These are phyloP conservation scores for Manis crassicaudata DNA, from an alignment of 2,797 vertebrate genomes.

Conservation along the genomic window DNA sequence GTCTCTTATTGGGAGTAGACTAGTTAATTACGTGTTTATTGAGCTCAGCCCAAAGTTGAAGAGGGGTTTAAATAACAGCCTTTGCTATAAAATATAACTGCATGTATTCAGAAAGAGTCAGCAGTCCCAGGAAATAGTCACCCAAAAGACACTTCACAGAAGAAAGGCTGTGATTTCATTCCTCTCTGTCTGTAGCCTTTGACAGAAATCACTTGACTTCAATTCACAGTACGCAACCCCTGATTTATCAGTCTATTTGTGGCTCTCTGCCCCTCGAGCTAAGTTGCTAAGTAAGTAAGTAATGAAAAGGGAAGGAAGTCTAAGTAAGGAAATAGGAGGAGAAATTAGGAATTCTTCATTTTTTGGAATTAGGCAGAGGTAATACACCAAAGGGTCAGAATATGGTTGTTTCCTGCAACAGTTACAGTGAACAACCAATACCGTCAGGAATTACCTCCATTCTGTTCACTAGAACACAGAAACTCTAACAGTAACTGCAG, in stretches of 20 bases:
- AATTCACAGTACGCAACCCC: not conserved
- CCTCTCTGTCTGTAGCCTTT: not conserved
- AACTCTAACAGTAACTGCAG: not conserved
- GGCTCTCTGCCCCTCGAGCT: not conserved
- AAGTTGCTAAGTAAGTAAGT: not conserved
- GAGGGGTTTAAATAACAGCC: slow-evolving; percentile 39
- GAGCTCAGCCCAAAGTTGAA: not conserved
- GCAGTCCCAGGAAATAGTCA: slow-evolving; percentile 5
- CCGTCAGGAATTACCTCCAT: not conserved
- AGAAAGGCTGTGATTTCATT: slow-evolving; percentile 51
- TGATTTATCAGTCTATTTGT: not conserved
- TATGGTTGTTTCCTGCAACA: not conserved
- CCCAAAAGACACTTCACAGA: not conserved
- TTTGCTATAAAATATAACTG: not conserved
- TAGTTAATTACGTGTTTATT: slow-evolving; percentile 29
- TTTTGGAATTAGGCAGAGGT: not conserved
- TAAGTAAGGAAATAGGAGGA: not conserved
- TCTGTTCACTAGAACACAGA: slow-evolving; percentile 26
- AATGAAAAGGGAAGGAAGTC: not conserved
- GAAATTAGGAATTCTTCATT: slow-evolving; percentile 15
- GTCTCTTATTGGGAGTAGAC: not conserved
- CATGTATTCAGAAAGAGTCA: not conserved
- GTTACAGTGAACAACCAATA: not conserved
- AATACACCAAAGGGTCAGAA: not conserved
- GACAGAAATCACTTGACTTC: slow-evolving; percentile 45